Evolutionary conservation across 1,140 invertebrate species (phyloP).

Genomic region (Dinoponera quadriceps): DNA sequence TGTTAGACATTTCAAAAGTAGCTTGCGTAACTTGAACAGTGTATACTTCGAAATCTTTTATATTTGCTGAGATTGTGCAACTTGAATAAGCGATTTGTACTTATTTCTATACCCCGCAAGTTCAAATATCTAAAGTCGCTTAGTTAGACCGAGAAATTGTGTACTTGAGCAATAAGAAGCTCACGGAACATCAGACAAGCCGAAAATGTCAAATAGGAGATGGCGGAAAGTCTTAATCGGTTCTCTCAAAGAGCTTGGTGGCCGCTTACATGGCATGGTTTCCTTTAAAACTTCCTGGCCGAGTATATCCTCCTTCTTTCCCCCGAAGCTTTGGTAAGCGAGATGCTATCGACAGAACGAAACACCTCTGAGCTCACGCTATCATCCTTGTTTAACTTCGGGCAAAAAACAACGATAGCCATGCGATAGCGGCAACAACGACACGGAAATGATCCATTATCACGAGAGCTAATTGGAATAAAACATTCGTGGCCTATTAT

Average conservation of each 20-base stretch:
- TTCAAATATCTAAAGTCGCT: neutral
- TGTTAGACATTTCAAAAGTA: no score
- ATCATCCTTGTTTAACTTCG: neutral
- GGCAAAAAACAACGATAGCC: neutral
- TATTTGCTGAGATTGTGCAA: no score
- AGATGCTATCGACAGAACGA: neutral
- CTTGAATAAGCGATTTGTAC: neutral
- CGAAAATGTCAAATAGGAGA: conserved; percentile 30
- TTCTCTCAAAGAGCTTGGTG: conserved; percentile 14
- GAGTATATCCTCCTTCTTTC: neutral
- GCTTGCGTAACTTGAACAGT: no score
- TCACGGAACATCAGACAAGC: neutral
- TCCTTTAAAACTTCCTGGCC: conserved; percentile 23
- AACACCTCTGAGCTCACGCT: conserved; percentile 15
- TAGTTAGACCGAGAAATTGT: neutral
- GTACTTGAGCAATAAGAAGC: conserved; percentile 7
- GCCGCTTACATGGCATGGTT: neutral
- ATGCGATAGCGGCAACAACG: neutral
- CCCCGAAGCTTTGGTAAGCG: neutral
- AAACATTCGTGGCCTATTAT: neutral
- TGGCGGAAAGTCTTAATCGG: conserved; percentile 36
- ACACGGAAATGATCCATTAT: neutral
- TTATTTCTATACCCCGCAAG: neutral
- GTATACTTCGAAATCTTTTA: no score
- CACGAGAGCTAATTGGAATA: neutral